Evolutionary conservation across 30 jellyfish, hydroid and myxozoan species (phyloP).

Genomic region (Aurelia coerulea): DNA sequence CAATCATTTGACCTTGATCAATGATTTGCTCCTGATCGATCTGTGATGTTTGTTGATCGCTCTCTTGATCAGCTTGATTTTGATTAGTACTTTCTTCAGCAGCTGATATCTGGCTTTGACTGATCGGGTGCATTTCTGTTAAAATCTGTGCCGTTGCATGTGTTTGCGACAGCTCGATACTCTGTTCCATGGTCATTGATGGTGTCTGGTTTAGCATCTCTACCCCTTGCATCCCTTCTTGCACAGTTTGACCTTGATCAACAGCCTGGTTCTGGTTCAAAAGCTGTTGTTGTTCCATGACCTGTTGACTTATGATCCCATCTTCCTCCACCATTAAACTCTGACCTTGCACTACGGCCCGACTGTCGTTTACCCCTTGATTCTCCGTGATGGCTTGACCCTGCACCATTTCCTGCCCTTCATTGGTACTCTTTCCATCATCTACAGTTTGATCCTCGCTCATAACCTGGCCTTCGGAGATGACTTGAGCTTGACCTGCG

Average conservation of each 20-base stretch:
- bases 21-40: slow-evolving; percentile 38
- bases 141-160: slow-evolving; percentile 59
- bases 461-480: slow-evolving; percentile 12
- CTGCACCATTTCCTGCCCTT: not conserved
- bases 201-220: not conserved
- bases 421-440: not conserved
- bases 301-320: slow-evolving; percentile 3
- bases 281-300: slow-evolving; percentile 18
- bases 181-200: slow-evolving; percentile 2
- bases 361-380: not conserved
- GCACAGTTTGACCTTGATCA: slow-evolving; percentile 1
- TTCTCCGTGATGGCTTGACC: not conserved
- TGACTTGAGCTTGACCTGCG: slow-evolving; percentile 18
- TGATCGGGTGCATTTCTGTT: slow-evolving; percentile 60
- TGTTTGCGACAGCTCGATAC: slow-evolving; percentile 47
- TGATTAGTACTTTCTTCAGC: slow-evolving; percentile 3
- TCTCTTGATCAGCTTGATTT: not conserved
- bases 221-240: slow-evolving; percentile 29
- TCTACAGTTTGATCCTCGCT: slow-evolving; percentile 1
- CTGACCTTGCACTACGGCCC: not conserved
- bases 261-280: slow-evolving; percentile 30
- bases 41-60: slow-evolving; percentile 3
- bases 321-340: not conserved
- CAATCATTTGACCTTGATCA: slow-evolving; percentile 36
- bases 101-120: slow-evolving; percentile 15